Evolutionary conservation across 2,888 invertebrate genomes (phyloP).

Genomic region (Lepidocyrtinus sp.): DNA sequence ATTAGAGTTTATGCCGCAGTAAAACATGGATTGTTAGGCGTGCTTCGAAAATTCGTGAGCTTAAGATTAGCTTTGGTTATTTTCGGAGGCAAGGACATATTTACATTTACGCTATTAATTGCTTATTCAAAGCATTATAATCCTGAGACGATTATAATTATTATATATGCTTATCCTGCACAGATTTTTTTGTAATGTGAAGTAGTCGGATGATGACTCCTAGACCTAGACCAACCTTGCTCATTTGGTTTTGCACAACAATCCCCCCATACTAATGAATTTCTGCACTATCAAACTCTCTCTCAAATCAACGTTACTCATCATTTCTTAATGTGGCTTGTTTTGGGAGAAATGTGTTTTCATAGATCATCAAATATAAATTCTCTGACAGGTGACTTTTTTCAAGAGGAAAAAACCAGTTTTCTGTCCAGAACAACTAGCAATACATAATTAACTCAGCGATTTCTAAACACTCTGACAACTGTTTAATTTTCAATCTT

Average conservation of each 20-base stretch:
- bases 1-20: not conserved
- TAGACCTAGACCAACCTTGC: slow-evolving; percentile 37
- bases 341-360: slow-evolving; percentile 34
- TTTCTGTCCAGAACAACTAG: slow-evolving; percentile 50
- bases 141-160: slow-evolving; percentile 9
- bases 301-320: not conserved
- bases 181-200: too few relatives aligned
- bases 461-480: slow-evolving; percentile 48
- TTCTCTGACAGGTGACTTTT: slow-evolving; percentile 58
- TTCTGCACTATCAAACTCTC: not conserved
- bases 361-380: slow-evolving; percentile 57
- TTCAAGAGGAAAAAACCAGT: slow-evolving; percentile 45
- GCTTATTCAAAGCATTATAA: not conserved
- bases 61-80: slow-evolving; percentile 10
- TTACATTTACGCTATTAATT: not conserved
- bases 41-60: slow-evolving; percentile 27
- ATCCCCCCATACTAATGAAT: slow-evolving; percentile 30
- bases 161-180: not conserved
- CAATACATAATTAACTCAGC: slow-evolving; percentile 53
- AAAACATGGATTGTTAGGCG: slow-evolving; percentile 2
- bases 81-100: slow-evolving; percentile 12
- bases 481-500: slow-evolving; percentile 58
- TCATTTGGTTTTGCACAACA: slow-evolving; percentile 34
- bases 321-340: not conserved
- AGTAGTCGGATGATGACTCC: not conserved